Evolutionary conservation across 2,797 vertebrate species (phyloP).

Genomic region (Orientallactaga sibirica): DNA sequence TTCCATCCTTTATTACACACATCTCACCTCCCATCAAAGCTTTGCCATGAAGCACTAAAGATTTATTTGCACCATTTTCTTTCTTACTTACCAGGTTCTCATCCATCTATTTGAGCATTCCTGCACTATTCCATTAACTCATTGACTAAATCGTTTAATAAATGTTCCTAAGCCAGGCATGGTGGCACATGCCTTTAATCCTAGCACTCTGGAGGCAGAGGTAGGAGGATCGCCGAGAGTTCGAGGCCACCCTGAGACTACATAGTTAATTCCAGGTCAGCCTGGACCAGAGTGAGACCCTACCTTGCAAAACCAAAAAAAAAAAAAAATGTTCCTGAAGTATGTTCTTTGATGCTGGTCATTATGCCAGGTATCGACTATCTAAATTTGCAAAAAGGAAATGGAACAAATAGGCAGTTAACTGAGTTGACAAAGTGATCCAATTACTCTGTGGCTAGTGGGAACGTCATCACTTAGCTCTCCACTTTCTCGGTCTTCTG

Average conservation of each 20-base stretch:
- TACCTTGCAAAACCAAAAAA: no score
- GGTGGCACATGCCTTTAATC: no score
- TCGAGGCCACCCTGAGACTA: no score
- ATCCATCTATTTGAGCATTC: background rate
- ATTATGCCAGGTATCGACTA: background rate
- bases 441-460: conserved; percentile 4
- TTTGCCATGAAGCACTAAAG: background rate
- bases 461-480: background rate
- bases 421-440: conserved; percentile 48
- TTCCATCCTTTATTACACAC: background rate
- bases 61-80: background rate
- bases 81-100: background rate
- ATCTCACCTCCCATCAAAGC: background rate
- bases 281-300: no score
- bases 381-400: conserved; percentile 60
- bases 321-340: conserved; percentile 43
- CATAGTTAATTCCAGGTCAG: no score
- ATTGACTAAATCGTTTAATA: conserved; percentile 56
- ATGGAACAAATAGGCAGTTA: conserved; percentile 58
- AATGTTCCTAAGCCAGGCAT: background rate
- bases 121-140: background rate
- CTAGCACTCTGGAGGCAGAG: no score
- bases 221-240: no score
- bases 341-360: background rate
- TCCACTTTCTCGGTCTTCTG: background rate